Evolutionary conservation across 1,140 invertebrate species (phyloP).

Genomic region (Drosophila nigromelanica): DNA sequence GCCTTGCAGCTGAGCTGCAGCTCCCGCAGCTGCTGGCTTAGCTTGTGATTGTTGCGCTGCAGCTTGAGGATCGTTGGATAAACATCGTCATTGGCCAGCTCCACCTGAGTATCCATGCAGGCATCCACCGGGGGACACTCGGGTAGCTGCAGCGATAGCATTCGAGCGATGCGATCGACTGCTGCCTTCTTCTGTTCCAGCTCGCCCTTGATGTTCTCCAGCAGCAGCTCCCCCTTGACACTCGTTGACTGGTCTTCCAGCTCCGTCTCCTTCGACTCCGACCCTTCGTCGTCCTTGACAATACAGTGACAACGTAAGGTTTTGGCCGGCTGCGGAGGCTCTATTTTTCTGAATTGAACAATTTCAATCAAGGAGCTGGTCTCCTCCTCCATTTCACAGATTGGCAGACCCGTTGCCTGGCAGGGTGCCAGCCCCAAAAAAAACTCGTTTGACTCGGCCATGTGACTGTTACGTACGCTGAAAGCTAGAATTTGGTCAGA

Average conservation of each 20-base stretch:
- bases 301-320: slow-evolving; percentile 12
- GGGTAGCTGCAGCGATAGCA: not conserved
- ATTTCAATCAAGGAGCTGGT: not conserved
- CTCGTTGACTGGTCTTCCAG: slow-evolving; percentile 3
- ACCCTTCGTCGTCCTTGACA: not conserved
- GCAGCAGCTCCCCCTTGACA: not conserved
- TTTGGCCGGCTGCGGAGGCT: not conserved
- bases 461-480: not conserved
- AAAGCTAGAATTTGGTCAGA: not conserved
- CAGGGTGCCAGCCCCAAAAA: not conserved
- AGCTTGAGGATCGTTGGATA: slow-evolving; percentile 31
- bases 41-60: slow-evolving; percentile 22
- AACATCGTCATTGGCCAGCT: not conserved
- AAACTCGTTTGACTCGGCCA: not conserved
- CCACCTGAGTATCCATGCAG: slow-evolving; percentile 15
- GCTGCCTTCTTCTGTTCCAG: slow-evolving; percentile 3
- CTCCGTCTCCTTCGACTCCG: not conserved
- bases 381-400: slow-evolving; percentile 11
- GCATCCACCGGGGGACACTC: slow-evolving; percentile 28
- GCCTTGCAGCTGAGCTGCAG: slow-evolving; percentile 18
- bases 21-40: slow-evolving; percentile 34
- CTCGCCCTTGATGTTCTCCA: slow-evolving; percentile 33
- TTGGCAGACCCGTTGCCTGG: slow-evolving; percentile 25
- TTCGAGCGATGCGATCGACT: slow-evolving; percentile 16
- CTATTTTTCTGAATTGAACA: not conserved